phyloP scores from a whole-genome alignment of 2,113 vertebrate genomes.

The Ifrita kowaldi region DNA sequence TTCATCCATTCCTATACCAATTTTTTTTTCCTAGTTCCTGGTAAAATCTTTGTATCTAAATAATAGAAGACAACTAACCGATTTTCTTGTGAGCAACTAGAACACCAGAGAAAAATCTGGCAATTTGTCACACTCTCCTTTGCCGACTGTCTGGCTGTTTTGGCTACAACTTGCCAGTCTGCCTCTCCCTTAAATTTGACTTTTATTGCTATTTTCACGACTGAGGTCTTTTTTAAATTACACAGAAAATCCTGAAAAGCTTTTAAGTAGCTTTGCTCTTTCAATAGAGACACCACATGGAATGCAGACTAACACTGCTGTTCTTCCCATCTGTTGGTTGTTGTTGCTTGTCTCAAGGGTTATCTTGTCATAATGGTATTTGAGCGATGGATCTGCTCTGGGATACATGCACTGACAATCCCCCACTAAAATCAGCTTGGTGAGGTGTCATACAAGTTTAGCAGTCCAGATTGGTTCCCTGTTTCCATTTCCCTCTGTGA shows the following conservation, averaged over 20 bases:
- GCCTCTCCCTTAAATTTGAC: not conserved
- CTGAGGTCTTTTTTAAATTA: not conserved
- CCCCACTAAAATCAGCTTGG: not conserved
- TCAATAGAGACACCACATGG: not conserved
- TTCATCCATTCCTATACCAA: not conserved
- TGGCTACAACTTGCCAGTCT: not conserved
- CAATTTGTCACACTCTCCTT: not conserved
- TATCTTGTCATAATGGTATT: not conserved
- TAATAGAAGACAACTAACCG: not conserved
- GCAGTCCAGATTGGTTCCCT: not conserved
- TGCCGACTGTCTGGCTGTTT: not conserved
- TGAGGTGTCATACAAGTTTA: not conserved
- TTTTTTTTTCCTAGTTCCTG: not conserved
- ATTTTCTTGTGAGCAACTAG: not conserved
- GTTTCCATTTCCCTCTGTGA: not conserved
- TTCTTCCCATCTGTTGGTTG: slow-evolving; percentile 20
- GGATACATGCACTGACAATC: not conserved
- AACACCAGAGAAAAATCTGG: not conserved
- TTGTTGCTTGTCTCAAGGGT: not conserved
- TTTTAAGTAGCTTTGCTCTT: not conserved
- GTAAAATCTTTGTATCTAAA: not conserved
- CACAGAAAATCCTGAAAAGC: not conserved
- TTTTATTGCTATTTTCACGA: not conserved
- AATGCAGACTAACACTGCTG: slow-evolving; percentile 4
- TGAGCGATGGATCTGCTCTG: not conserved